A percentile compares a stretch with the other conserved stretches of the same genome.
Evolutionary conservation across 2,113 vertebrate genomes (phyloP).

Genomic region (Psammodynastes pulverulentus): DNA sequence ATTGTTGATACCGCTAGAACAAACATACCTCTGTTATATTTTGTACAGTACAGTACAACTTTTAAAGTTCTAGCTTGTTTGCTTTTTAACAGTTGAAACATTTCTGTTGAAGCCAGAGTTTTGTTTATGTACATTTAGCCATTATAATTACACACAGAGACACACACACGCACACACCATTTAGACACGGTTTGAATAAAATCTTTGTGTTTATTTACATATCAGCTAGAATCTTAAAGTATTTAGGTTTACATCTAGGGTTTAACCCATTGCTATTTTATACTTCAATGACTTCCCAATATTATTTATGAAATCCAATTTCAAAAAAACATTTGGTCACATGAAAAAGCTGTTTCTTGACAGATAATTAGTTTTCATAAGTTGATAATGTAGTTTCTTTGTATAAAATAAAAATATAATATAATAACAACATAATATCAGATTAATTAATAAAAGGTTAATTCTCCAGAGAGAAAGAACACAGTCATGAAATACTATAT

Average conservation of each 20-base stretch:
- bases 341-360: not conserved
- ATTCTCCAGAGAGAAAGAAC: not conserved
- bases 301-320: not conserved
- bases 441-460: not conserved
- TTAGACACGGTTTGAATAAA: not conserved
- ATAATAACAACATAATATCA: not conserved
- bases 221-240: not conserved
- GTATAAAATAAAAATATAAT: not conserved
- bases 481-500: not conserved
- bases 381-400: not conserved
- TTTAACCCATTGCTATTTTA: not conserved
- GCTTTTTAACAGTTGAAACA: not conserved
- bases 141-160: not conserved
- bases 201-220: not conserved
- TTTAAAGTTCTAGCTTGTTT: not conserved
- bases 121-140: not conserved
- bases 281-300: not conserved
- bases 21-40: constrained; percentile 1
- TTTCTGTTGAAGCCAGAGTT: not conserved
- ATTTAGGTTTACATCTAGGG: not conserved
- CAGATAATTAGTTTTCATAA: not conserved
- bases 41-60: not conserved
- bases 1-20: constrained; percentile 33
- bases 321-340: not conserved
- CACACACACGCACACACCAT: not conserved